Evolutionary conservation across 2,797 vertebrate genomes (phyloP).

Genomic region (Phylloscopus collybita): DNA sequence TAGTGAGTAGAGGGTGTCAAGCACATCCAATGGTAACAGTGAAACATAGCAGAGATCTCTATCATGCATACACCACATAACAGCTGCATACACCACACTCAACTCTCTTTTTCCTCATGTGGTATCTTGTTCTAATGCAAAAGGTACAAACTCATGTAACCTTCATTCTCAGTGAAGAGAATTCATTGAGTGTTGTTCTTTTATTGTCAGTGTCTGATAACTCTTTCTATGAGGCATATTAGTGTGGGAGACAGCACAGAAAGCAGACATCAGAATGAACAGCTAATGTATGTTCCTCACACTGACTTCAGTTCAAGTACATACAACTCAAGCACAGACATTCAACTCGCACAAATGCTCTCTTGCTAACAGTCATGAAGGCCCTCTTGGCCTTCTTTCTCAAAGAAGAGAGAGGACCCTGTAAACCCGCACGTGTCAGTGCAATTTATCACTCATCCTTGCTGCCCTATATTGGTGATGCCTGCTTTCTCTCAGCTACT

Average conservation of each 20-base stretch:
- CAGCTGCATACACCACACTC: background rate
- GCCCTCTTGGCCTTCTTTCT: background rate
- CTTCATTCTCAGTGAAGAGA: background rate
- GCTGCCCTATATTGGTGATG: background rate
- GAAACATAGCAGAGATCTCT: rapidly evolving
- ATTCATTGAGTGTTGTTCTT: background rate
- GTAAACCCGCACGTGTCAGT: background rate
- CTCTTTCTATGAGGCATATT: background rate
- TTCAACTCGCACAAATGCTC: background rate
- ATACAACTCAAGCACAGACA: background rate
- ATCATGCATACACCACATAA: background rate
- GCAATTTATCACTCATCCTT: slow-evolving; percentile 24
- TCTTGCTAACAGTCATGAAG: background rate
- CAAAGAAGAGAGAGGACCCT: background rate
- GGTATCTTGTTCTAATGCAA: background rate
- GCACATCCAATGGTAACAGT: background rate
- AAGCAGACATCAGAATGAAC: background rate
- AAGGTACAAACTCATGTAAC: background rate
- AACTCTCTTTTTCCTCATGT: background rate
- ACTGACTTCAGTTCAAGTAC: background rate
- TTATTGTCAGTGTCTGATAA: background rate
- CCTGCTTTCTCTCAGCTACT: background rate
- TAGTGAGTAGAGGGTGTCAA: background rate
- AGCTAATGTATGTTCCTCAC: background rate
- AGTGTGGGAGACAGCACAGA: background rate